These are phyloP conservation scores for Lypha dubia DNA, from an alignment of 2,888 invertebrate species.

Conservation along the genomic window DNA sequence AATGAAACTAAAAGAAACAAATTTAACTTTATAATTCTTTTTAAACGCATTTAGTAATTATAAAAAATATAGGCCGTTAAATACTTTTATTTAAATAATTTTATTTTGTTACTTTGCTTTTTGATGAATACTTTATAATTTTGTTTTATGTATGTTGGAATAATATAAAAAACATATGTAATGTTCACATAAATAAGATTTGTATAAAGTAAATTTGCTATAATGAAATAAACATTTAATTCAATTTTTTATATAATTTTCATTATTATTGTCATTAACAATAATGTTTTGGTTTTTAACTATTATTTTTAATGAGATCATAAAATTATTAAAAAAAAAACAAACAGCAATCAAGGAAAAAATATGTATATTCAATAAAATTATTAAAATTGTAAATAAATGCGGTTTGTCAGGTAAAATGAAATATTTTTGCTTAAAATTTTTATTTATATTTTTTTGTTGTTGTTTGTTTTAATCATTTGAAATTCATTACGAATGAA, in stretches of 20 bases:
- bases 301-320: conserved; percentile 62
- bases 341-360: background rate
- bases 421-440: conserved; percentile 10
- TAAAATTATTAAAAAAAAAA: conserved; percentile 2
- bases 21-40: no score
- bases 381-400: conserved; percentile 35
- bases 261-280: background rate
- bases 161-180: background rate
- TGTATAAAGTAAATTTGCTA: no score
- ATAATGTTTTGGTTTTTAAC: background rate
- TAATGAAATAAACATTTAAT: conserved; percentile 31
- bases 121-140: no score
- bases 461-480: conserved; percentile 14
- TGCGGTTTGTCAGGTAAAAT: conserved; percentile 40
- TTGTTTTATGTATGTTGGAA: no score
- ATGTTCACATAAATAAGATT: no score
- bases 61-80: no score
- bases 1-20: no score
- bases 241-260: conserved; percentile 32
- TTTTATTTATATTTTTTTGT: background rate
- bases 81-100: no score
- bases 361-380: conserved; percentile 17
- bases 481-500: conserved; percentile 20
- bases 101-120: no score
- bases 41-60: no score